Evolutionary conservation across 2,797 vertebrate species (phyloP).

Genomic region (Champsocephalus esox): DNA sequence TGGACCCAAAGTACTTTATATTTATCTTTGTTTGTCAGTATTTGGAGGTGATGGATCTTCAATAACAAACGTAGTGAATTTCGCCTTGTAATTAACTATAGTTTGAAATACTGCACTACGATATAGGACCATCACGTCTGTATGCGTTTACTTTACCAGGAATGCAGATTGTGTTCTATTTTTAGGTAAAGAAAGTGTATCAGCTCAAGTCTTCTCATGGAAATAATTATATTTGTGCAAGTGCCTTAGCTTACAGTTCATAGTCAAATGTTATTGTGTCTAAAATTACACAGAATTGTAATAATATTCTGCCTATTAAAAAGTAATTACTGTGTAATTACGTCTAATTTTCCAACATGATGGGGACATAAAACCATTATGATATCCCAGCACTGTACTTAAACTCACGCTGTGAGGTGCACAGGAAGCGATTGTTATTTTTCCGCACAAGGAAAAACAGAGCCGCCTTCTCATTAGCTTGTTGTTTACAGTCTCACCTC

Average conservation of each 20-base stretch:
- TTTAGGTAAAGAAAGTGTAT: constrained; percentile 1
- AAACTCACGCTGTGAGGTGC: constrained; percentile 45
- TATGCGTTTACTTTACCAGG: not conserved
- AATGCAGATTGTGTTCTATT: constrained; percentile 9
- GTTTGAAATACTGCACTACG: constrained; percentile 1
- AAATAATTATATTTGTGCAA: not conserved
- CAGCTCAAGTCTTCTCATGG: not conserved
- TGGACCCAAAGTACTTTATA: constrained; percentile 10
- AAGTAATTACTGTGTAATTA: constrained; percentile 45
- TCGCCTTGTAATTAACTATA: not conserved
- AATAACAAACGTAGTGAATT: constrained; percentile 7
- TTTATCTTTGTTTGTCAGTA: constrained; percentile 25
- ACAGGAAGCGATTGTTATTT: constrained; percentile 57
- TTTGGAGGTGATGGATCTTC: constrained; percentile 23
- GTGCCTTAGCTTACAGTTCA: not conserved
- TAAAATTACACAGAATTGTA: constrained; percentile 18
- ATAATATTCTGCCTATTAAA: constrained; percentile 37
- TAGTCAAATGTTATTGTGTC: constrained; percentile 1
- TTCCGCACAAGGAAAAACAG: constrained; percentile 46
- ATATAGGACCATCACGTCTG: constrained; percentile 4
- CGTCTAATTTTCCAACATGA: constrained; percentile 45
- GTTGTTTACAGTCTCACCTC: constrained; percentile 65
- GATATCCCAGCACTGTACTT: constrained; percentile 37
- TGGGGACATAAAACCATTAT: constrained; percentile 42
- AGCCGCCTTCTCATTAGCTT: constrained; percentile 61